Evolutionary conservation across 2,797 vertebrate genomes (phyloP).

Genomic region (Rhinogobio ventralis): DNA sequence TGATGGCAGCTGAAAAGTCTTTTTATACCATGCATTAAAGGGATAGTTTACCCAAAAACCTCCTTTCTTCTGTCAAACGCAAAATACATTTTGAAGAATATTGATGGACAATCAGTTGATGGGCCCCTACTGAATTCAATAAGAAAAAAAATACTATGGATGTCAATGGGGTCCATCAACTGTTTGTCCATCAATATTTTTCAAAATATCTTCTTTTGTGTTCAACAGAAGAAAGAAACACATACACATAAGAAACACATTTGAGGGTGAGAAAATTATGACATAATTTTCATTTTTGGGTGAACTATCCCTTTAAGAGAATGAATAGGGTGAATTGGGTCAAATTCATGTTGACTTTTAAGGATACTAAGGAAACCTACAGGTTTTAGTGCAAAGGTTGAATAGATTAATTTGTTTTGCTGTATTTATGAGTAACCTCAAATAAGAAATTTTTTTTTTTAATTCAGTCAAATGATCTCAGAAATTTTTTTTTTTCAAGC

Average conservation of each 20-base stretch:
- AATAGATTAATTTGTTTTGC: not conserved
- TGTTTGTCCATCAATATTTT: not conserved
- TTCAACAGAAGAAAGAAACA: no score
- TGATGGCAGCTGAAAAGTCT: not conserved
- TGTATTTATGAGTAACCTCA: not conserved
- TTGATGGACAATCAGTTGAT: no score
- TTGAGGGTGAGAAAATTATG: not conserved
- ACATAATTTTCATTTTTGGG: no score
- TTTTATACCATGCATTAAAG: not conserved
- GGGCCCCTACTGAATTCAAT: no score
- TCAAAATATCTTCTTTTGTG: not conserved
- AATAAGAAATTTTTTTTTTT: not conserved
- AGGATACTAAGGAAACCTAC: not conserved
- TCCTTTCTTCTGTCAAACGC: no score
- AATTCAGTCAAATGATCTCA: not conserved
- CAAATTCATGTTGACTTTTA: not conserved
- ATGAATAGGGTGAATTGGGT: not conserved
- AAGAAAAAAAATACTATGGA: no score
- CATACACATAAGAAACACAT: not conserved
- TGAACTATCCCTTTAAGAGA: not conserved
- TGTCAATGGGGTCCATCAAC: no score
- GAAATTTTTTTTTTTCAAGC: not conserved
- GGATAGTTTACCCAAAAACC: no score
- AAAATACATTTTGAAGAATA: no score
- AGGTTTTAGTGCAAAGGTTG: not conserved